Percentiles rank a stretch among this genome's conserved stretches.
Conservation (phyloP, 23 tunicate genomes). For the Styela plicata region DNA sequence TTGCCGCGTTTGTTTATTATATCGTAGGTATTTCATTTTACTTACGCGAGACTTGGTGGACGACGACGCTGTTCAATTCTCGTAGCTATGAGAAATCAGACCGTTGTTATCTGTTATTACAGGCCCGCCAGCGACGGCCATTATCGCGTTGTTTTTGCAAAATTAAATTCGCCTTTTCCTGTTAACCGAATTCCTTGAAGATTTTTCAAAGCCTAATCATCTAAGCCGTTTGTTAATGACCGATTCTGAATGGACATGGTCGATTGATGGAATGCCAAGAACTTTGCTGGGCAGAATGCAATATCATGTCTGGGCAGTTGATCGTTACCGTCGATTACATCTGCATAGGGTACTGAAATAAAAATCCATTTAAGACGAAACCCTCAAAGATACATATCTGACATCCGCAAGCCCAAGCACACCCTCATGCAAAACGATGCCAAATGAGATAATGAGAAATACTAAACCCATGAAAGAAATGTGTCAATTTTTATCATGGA, state of each 20-base stretch:
- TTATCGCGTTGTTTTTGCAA: background rate
- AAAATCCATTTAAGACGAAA: too few relatives aligned
- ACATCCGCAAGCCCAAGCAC: too few relatives aligned
- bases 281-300: too few relatives aligned
- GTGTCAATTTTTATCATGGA: too few relatives aligned
- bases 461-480: too few relatives aligned
- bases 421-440: too few relatives aligned
- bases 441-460: too few relatives aligned
- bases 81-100: background rate
- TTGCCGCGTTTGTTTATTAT: background rate
- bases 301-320: too few relatives aligned
- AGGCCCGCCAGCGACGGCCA: conserved; percentile 15
- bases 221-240: background rate
- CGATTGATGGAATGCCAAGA: background rate
- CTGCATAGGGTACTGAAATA: too few relatives aligned
- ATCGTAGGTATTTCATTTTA: background rate
- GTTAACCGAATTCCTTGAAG: background rate
- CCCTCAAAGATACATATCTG: too few relatives aligned
- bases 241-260: background rate
- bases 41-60: background rate
- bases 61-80: background rate
- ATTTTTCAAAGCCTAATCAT: background rate
- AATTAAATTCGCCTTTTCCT: background rate
- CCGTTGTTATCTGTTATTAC: background rate
- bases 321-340: too few relatives aligned